A percentile compares a stretch with the other conserved stretches of the same genome.
Conservation (phyloP, 1,140 invertebrate genomes). For the Saccostrea cuccullata region DNA sequence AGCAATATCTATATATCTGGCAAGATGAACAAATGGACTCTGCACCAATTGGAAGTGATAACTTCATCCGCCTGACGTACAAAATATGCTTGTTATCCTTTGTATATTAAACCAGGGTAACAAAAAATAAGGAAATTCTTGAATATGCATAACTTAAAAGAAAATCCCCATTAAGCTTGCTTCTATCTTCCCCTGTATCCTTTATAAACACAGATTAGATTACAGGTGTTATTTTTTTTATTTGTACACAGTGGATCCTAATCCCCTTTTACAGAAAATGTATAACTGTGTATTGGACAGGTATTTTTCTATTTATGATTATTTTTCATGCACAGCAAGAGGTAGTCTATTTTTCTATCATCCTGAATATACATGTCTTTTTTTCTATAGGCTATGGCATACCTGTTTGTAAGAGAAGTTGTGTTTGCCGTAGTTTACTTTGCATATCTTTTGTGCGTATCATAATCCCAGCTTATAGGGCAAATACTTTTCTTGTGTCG, state of each 20-base stretch:
- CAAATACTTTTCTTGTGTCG: background rate
- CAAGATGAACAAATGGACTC: too few relatives aligned
- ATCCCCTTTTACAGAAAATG: slow-evolving; percentile 4
- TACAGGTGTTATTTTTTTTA: slow-evolving; percentile 7
- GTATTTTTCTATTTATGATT: slow-evolving; percentile 4
- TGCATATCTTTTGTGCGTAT: background rate
- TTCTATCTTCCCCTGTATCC: background rate
- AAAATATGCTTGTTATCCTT: background rate
- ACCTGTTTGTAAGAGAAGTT: background rate
- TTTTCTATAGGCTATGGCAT: background rate
- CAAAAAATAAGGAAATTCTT: background rate
- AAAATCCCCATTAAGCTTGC: background rate
- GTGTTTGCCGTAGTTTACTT: background rate
- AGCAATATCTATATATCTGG: too few relatives aligned
- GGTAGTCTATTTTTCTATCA: slow-evolving; percentile 1
- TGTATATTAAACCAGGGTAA: background rate
- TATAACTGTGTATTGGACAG: background rate
- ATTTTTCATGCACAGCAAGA: slow-evolving; percentile 25
- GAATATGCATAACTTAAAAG: background rate
- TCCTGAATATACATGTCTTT: background rate
- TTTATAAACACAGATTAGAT: background rate
- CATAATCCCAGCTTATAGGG: background rate
- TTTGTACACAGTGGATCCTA: background rate
- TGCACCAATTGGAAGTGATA: too few relatives aligned
- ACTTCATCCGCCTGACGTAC: too few relatives aligned